A percentile compares a stretch with the other conserved stretches of the same genome.
phyloP scores from a whole-genome alignment of 1,140 invertebrate species.

The Drosophila azteca region DNA sequence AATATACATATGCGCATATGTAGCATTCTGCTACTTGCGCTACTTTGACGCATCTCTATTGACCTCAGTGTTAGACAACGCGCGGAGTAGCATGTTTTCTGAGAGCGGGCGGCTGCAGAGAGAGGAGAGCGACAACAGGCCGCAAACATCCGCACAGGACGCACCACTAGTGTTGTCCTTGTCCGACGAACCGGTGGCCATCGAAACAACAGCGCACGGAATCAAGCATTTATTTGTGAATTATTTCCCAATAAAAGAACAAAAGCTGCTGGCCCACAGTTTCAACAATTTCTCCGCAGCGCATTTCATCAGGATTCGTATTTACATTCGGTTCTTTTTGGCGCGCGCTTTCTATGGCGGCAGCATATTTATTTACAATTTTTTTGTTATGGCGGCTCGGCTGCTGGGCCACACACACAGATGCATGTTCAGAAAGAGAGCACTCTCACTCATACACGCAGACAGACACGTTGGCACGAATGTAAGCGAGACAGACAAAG shows the following conservation, averaged over 20 bases:
- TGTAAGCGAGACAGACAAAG: slow-evolving; percentile 42
- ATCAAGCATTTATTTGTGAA: slow-evolving; percentile 26
- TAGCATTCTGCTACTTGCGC: neutral
- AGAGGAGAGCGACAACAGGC: slow-evolving; percentile 8
- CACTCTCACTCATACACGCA: slow-evolving; percentile 39
- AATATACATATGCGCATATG: no score
- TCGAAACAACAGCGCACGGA: slow-evolving; percentile 38
- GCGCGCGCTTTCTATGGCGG: slow-evolving; percentile 13
- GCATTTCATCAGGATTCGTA: neutral
- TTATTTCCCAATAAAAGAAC: slow-evolving; percentile 12
- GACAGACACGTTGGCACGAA: slow-evolving; percentile 49
- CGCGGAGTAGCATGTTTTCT: slow-evolving; percentile 19
- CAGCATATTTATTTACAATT: slow-evolving; percentile 53
- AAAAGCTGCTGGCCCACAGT: neutral
- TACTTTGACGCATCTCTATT: slow-evolving; percentile 17
- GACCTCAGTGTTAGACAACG: neutral
- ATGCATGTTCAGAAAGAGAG: slow-evolving; percentile 11
- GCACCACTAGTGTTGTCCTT: slow-evolving; percentile 49
- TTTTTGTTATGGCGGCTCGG: slow-evolving; percentile 45
- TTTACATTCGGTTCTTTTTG: slow-evolving; percentile 14
- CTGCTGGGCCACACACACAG: slow-evolving; percentile 37
- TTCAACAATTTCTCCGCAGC: no score
- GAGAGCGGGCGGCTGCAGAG: slow-evolving; percentile 9
- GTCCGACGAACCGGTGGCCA: slow-evolving; percentile 37
- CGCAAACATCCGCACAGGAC: slow-evolving; percentile 36